Evolutionary conservation across 2,113 vertebrate genomes (phyloP).

Genomic region (Python bivittatus): DNA sequence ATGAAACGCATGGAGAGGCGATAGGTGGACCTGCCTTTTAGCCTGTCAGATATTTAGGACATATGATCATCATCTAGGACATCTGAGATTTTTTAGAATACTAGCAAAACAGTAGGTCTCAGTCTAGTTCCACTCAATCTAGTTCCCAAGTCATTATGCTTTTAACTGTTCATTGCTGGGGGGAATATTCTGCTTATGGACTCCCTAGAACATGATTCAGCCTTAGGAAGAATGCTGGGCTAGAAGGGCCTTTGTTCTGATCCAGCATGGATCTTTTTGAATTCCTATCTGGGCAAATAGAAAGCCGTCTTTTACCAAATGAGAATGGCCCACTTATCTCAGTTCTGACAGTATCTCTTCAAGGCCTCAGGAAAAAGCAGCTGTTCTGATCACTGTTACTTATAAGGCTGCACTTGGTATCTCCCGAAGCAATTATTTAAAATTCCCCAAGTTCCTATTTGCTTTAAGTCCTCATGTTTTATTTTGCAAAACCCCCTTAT

Average conservation of each 20-base stretch:
- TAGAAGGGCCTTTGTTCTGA: neutral
- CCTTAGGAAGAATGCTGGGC: neutral
- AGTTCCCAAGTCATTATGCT: neutral
- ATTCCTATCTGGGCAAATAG: neutral
- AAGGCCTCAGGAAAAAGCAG: neutral
- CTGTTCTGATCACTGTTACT: neutral
- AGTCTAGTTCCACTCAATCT: neutral
- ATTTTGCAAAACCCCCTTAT: neutral
- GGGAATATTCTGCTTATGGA: neutral
- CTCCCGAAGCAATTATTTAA: neutral
- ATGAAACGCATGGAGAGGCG: slow-evolving; percentile 83
- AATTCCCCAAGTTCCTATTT: neutral
- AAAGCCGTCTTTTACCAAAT: neutral
- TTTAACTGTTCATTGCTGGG: neutral
- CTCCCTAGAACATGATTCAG: neutral
- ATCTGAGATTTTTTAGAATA: neutral
- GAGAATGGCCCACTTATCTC: neutral
- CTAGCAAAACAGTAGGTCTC: too few species aligned
- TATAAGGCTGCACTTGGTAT: neutral
- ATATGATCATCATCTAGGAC: neutral
- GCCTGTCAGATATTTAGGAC: slow-evolving; percentile 62
- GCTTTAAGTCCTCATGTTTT: neutral
- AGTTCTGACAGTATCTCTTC: neutral
- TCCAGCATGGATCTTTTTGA: neutral
- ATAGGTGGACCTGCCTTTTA: slow-evolving; percentile 84